These are phyloP conservation scores for Bradynema listronoti DNA, from an alignment of 1,140 invertebrate genomes.

Conservation along the genomic window DNA sequence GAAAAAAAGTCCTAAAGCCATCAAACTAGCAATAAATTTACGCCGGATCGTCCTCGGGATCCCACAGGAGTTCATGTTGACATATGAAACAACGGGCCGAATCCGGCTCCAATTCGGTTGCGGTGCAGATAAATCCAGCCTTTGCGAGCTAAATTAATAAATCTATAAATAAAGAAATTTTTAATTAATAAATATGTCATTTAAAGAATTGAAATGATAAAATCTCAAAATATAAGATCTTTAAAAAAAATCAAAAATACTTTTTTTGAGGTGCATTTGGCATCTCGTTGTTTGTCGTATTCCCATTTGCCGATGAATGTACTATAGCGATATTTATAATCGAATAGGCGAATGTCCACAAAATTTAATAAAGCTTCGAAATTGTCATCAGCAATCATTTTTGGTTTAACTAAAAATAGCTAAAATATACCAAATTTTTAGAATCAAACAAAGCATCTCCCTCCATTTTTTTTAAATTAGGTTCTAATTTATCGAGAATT, in stretches of 20 bases:
- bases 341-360: neutral
- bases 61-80: constrained; percentile 3
- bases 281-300: constrained; percentile 6
- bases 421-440: too few relatives aligned
- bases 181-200: neutral
- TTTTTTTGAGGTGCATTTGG: constrained; percentile 11
- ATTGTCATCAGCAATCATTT: too few relatives aligned
- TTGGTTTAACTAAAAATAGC: too few relatives aligned
- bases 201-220: neutral
- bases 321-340: constrained; percentile 7
- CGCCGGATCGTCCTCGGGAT: constrained; percentile 1
- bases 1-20: neutral
- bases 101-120: constrained; percentile 3
- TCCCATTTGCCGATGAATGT: constrained; percentile 1
- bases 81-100: constrained; percentile 7
- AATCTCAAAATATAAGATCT: neutral
- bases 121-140: constrained; percentile 8
- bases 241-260: neutral
- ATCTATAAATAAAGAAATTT: neutral
- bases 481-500: too few relatives aligned
- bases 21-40: neutral
- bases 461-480: too few relatives aligned
- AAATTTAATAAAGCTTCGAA: too few relatives aligned
- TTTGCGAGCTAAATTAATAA: constrained; percentile 8
- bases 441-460: too few relatives aligned